Evolutionary conservation across 1,140 invertebrate genomes (phyloP).

Genomic region (Stenopsyche tienmushanensis): DNA sequence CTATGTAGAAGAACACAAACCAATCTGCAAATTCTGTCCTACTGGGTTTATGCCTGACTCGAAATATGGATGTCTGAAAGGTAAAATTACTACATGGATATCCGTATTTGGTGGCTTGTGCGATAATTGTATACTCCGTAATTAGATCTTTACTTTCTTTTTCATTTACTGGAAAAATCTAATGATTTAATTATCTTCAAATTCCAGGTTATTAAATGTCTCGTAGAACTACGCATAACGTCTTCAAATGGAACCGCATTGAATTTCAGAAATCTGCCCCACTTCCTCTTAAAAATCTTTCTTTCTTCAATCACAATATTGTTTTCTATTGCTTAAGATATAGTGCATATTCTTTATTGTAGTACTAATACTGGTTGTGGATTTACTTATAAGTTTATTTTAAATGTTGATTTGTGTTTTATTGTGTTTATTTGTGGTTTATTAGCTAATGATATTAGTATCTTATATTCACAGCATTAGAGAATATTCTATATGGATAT

Average conservation of each 20-base stretch:
- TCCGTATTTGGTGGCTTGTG: slow-evolving; percentile 42
- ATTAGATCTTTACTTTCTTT: slow-evolving; percentile 41
- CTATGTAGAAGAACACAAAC: slow-evolving; percentile 89
- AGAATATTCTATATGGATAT: slow-evolving; percentile 58
- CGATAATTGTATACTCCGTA: slow-evolving; percentile 40
- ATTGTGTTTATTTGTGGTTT: slow-evolving; percentile 26
- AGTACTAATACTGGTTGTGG: no score
- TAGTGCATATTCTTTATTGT: neutral
- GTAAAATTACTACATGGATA: slow-evolving; percentile 60
- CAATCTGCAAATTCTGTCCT: slow-evolving; percentile 92
- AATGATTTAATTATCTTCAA: slow-evolving; percentile 58
- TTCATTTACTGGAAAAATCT: slow-evolving; percentile 45
- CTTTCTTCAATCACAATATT: slow-evolving; percentile 38
- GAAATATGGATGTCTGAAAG: slow-evolving; percentile 92
- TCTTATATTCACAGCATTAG: slow-evolving; percentile 55
- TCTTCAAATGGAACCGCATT: slow-evolving; percentile 52
- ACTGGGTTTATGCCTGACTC: slow-evolving; percentile 83
- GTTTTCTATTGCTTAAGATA: slow-evolving; percentile 33
- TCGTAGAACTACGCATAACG: slow-evolving; percentile 47
- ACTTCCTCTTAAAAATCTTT: slow-evolving; percentile 41
- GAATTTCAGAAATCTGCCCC: slow-evolving; percentile 44
- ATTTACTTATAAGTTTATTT: neutral
- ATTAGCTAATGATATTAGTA: slow-evolving; percentile 47
- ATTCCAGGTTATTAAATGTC: slow-evolving; percentile 53
- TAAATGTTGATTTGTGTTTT: slow-evolving; percentile 11